Base-by-base conservation (phyloP, 2,888 invertebrate genomes). In the Tyria jacobaeae region DNA sequence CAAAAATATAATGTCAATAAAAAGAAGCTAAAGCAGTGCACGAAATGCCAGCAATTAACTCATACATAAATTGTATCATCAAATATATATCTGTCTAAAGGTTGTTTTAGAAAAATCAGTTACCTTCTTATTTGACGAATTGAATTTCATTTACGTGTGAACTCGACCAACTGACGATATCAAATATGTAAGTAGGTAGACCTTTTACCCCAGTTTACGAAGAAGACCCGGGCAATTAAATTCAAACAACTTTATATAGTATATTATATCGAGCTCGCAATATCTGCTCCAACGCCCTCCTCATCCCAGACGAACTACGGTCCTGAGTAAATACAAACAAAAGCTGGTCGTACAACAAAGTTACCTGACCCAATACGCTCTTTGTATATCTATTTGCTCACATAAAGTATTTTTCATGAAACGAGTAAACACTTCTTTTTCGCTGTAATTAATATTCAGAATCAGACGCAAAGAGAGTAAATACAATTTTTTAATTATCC, bases 311-410 rank as follows among this genome's bases (percentile, higher is more conserved):
- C 83, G 83, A 86, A 87, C 83, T 82, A 75, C 78, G 69, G 85
- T 87, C 89, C 89, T 89, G 86, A 89, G 83, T 83, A 87, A 89
- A 89, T 85, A 84, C 64, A 79, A 82, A 81, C 83, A 85, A 78
- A 77, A 80, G 68, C 75, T 60, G 60, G 27, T 69, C 58, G 54
- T 59, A 64, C 37, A 76, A 80, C 77, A 79, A 82, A 81, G 70
- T 81, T 71, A 81, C 76, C 83, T 87, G 84, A 82, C 83, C 83
- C 77, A 80, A 57, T 53, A 62, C 59, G 57, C 17, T 60, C 55
- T 67, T 62, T 64, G 56, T 14, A 62, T 62, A 25, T 62, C 35
- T 70, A 66, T 69, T 75, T 69, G 53, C 52, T 60, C 64, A 64
- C 57, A 65, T 50, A 57, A 71, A 70, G 70, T 73, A 69, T 70